Evolutionary conservation across 37 sponge, comb jelly and placozoan genomes (phyloP).

Genomic region (Halichondria panicea): DNA sequence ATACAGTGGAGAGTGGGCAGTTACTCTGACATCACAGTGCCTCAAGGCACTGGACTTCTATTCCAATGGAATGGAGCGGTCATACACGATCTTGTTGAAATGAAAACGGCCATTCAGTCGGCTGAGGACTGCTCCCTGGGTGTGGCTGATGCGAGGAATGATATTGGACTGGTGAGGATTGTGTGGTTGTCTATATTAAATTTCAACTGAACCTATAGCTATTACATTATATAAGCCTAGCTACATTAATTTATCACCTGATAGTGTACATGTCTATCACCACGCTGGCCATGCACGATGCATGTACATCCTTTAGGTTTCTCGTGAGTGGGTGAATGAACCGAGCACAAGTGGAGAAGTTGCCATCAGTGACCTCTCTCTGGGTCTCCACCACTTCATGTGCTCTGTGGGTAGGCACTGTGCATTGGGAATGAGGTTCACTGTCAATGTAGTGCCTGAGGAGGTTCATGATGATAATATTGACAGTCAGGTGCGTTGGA

Average conservation of each 20-base stretch:
- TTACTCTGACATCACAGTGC: slow-evolving; percentile 54
- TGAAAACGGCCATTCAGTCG: slow-evolving; percentile 14
- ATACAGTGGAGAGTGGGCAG: slow-evolving; percentile 53
- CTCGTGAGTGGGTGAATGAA: slow-evolving; percentile 31
- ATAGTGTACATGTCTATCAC: not conserved
- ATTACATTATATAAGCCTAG: not conserved
- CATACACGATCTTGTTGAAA: slow-evolving; percentile 59
- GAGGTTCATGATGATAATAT: not conserved
- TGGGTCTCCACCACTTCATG: slow-evolving; percentile 76
- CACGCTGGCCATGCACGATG: not conserved
- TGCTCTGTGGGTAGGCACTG: slow-evolving; percentile 76
- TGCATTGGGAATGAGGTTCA: slow-evolving; percentile 63
- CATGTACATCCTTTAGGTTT: slow-evolving; percentile 21
- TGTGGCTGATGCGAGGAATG: slow-evolving; percentile 1
- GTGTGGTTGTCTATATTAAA: too few relatives aligned
- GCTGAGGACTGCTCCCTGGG: slow-evolving; percentile 5
- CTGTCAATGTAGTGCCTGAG: slow-evolving; percentile 48
- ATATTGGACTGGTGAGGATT: not conserved
- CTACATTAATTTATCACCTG: not conserved
- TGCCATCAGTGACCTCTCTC: slow-evolving; percentile 44
- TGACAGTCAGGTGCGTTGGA: slow-evolving; percentile 3
- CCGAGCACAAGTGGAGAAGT: slow-evolving; percentile 48
- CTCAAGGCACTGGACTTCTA: slow-evolving; percentile 51
- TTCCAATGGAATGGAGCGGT: slow-evolving; percentile 59
- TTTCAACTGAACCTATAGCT: too few relatives aligned